Percentiles rank a stretch among this genome's conserved stretches.
Evolutionary conservation across 2,888 invertebrate genomes (phyloP).

Genomic region (Onchidella celtica): DNA sequence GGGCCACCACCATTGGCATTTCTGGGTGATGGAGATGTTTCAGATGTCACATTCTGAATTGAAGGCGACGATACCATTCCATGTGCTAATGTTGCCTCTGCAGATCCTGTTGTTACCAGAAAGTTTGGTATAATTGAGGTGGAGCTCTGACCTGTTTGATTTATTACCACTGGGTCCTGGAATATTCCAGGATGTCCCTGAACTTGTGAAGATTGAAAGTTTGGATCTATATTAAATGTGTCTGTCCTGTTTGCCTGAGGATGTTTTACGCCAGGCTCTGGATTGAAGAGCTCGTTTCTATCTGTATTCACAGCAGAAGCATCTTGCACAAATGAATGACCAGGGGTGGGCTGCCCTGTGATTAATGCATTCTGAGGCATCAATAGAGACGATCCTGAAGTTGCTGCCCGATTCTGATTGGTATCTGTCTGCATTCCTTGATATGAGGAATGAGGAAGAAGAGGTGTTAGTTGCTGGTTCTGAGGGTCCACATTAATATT

Average conservation of each 20-base stretch:
- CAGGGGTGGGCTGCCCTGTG: no score
- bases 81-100: conserved; percentile 4
- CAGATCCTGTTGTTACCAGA: conserved; percentile 14
- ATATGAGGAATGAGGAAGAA: conserved; percentile 7
- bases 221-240: no score
- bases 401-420: neutral
- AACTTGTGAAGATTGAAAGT: no score
- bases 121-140: conserved; percentile 30
- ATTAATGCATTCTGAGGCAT: neutral
- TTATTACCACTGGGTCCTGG: no score
- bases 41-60: neutral
- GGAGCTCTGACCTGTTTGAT: no score
- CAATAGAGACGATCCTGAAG: neutral
- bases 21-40: conserved; percentile 18
- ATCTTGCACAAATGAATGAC: no score
- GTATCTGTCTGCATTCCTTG: neutral
- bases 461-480: neutral
- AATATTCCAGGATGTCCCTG: no score
- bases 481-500: neutral
- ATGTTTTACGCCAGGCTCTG: no score
- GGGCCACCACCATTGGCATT: neutral
- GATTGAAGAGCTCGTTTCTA: no score
- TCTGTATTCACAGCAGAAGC: no score
- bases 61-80: neutral
- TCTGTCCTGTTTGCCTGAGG: no score